phyloP scores from a whole-genome alignment of 2,888 invertebrate species.

The Leptogaster cylindrica region DNA sequence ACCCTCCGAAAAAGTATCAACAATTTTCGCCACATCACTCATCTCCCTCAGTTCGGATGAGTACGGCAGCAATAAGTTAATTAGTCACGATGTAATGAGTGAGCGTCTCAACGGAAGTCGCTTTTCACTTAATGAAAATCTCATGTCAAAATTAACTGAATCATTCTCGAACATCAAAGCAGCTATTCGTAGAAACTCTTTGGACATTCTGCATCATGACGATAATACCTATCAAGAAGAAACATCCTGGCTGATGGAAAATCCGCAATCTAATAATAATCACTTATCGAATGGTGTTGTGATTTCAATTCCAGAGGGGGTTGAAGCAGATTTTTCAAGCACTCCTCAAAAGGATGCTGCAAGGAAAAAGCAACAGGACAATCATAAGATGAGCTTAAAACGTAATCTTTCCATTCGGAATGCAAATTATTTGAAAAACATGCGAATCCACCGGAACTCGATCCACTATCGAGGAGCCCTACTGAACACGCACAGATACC shows the following conservation, averaged over 20 bases:
- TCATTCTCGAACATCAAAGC: slow-evolving; percentile 53
- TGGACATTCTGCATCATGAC: slow-evolving; percentile 56
- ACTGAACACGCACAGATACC: slow-evolving; percentile 81
- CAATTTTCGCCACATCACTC: slow-evolving; percentile 46
- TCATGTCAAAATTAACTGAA: slow-evolving; percentile 54
- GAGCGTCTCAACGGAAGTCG: slow-evolving; percentile 54
- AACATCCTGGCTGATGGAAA: neutral
- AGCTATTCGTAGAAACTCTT: slow-evolving; percentile 56
- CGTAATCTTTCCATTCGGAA: slow-evolving; percentile 58
- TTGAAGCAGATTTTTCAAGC: slow-evolving; percentile 45
- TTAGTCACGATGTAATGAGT: neutral
- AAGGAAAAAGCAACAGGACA: slow-evolving; percentile 26
- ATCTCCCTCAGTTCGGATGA: slow-evolving; percentile 51
- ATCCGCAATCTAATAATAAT: neutral
- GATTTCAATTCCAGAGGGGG: slow-evolving; percentile 56
- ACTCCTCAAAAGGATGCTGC: slow-evolving; percentile 45
- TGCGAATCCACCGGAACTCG: slow-evolving; percentile 76
- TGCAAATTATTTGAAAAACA: slow-evolving; percentile 71
- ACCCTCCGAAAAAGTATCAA: slow-evolving; percentile 56
- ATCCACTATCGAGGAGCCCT: slow-evolving; percentile 87
- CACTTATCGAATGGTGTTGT: slow-evolving; percentile 51
- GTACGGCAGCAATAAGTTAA: slow-evolving; percentile 50
- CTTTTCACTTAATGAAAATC: slow-evolving; percentile 59
- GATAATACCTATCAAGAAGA: slow-evolving; percentile 44
- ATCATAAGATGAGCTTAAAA: slow-evolving; percentile 56